Conservation (phyloP, 2,113 vertebrate species). For the Ellobius talpinus region DNA sequence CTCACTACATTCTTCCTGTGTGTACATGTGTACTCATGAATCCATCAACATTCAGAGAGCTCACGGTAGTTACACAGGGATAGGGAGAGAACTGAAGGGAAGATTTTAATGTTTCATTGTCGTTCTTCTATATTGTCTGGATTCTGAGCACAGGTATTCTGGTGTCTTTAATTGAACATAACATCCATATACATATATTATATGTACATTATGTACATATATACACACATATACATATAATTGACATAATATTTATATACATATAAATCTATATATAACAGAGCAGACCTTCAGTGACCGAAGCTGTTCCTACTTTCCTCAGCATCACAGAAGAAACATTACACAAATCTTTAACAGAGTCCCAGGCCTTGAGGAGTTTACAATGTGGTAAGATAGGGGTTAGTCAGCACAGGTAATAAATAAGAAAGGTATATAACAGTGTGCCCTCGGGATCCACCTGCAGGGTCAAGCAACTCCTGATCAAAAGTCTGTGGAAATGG, state of each 20-base stretch:
- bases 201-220: not conserved
- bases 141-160: not conserved
- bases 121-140: not conserved
- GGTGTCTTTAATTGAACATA: slow-evolving; percentile 23
- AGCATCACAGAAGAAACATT: not conserved
- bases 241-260: slow-evolving; percentile 34
- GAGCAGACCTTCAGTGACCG: not conserved
- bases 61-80: not conserved
- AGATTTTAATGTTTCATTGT: not conserved
- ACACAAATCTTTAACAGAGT: not conserved
- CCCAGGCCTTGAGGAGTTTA: not conserved
- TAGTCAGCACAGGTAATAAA: not conserved
- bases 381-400: not conserved
- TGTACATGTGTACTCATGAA: not conserved
- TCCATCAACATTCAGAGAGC: not conserved
- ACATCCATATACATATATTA: not conserved
- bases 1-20: not conserved
- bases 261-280: not conserved
- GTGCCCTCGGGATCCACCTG: not conserved
- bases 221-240: not conserved
- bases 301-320: not conserved
- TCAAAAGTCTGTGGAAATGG: not conserved
- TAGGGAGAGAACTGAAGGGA: not conserved
- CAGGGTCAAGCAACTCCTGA: not conserved
- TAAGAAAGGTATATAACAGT: not conserved